These are phyloP conservation scores for Corythornis vintsioides DNA, from an alignment of 2,113 vertebrate genomes.

Conservation along the genomic window DNA sequence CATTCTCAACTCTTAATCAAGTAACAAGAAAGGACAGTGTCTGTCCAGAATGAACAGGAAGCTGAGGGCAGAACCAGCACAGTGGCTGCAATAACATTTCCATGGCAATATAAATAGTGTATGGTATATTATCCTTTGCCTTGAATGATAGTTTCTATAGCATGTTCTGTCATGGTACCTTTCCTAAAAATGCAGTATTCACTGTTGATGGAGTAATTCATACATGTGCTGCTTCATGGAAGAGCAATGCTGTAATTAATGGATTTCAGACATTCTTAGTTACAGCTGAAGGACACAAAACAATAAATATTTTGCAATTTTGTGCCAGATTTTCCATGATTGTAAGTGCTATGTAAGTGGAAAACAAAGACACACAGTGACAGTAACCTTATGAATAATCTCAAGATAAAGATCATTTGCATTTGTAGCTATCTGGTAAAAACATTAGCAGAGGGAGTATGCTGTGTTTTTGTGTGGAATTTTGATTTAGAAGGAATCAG, in stretches of 20 bases:
- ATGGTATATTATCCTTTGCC: not conserved
- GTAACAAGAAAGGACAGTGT: not conserved
- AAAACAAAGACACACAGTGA: not conserved
- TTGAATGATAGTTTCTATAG: not conserved
- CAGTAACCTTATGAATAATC: not conserved
- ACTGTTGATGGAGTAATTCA: not conserved
- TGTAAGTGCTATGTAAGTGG: not conserved
- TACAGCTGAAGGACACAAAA: not conserved
- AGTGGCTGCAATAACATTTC: not conserved
- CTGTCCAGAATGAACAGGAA: not conserved
- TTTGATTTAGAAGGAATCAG: not conserved
- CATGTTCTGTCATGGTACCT: not conserved
- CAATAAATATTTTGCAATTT: not conserved
- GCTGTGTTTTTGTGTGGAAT: not conserved
- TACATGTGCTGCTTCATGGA: not conserved
- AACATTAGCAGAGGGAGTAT: not conserved
- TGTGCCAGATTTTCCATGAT: not conserved
- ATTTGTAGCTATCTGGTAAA: not conserved
- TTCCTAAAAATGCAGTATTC: not conserved
- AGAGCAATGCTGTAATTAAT: not conserved
- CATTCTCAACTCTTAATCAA: not conserved
- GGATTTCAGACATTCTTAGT: not conserved
- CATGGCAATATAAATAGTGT: not conserved
- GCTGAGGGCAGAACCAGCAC: not conserved
- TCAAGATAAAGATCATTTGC: not conserved